Conservation (phyloP, 2,888 invertebrate species). For the Nemotelus pantherinus region DNA sequence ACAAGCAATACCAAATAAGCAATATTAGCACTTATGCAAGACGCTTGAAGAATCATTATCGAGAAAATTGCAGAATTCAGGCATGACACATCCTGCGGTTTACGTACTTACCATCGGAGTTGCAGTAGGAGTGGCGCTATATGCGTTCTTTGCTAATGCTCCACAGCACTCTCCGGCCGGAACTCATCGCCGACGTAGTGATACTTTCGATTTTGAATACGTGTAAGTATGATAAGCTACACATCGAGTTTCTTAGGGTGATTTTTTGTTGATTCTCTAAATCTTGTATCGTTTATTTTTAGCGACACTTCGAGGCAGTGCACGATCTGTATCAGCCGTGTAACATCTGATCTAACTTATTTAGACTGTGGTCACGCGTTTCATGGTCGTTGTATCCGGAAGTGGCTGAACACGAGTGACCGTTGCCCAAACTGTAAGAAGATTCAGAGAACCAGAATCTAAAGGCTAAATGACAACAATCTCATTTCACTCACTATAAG, state of each 20-base stretch:
- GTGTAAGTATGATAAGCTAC: slow-evolving; percentile 7
- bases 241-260: neutral
- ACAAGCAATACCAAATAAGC: slow-evolving; percentile 10
- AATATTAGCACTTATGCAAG: slow-evolving; percentile 6
- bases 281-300: neutral
- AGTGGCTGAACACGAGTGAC: slow-evolving; percentile 19
- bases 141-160: slow-evolving; percentile 28
- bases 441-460: neutral
- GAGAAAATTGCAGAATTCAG: neutral
- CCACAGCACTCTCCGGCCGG: neutral
- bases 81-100: slow-evolving; percentile 42
- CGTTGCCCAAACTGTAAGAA: slow-evolving; percentile 29
- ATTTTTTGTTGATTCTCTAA: too few species aligned
- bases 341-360: slow-evolving; percentile 17
- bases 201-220: neutral
- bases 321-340: slow-evolving; percentile 21
- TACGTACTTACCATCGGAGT: slow-evolving; percentile 35
- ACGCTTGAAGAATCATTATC: neutral
- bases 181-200: neutral
- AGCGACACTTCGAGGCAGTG: slow-evolving; percentile 18
- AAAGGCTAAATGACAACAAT: neutral
- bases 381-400: slow-evolving; percentile 13
- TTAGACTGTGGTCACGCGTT: slow-evolving; percentile 38
- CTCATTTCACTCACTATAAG: neutral
- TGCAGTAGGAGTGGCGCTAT: slow-evolving; percentile 42